phyloP scores from a whole-genome alignment of 2,113 vertebrate genomes.

The Sigmodon hispidus region DNA sequence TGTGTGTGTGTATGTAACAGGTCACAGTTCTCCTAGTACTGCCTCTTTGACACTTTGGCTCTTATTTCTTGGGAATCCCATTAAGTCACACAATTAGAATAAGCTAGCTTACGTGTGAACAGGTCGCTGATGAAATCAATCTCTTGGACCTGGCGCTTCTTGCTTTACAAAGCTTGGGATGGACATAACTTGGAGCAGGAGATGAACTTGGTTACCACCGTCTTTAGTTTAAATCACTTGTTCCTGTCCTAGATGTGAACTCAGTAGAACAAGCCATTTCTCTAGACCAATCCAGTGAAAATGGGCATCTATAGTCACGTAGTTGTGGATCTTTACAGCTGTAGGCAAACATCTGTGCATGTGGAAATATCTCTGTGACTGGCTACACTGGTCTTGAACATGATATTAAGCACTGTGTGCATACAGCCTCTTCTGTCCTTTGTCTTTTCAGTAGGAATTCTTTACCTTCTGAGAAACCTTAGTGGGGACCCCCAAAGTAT shows the following conservation, averaged over 20 bases:
- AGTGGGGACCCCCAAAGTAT: neutral
- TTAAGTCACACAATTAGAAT: neutral
- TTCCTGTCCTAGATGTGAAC: neutral
- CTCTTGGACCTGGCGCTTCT: neutral
- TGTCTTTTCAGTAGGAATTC: neutral
- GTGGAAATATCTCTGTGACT: slow-evolving; percentile 1
- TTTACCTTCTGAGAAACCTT: neutral
- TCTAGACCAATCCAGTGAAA: neutral
- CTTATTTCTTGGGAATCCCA: slow-evolving; percentile 38
- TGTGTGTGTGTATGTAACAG: neutral
- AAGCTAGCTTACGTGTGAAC: neutral
- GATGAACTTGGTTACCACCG: fast-evolving
- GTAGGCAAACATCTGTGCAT: neutral
- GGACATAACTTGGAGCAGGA: fast-evolving
- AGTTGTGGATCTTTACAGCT: neutral
- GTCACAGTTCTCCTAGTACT: neutral
- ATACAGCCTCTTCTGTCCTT: neutral
- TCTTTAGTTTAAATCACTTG: neutral
- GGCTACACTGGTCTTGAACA: neutral
- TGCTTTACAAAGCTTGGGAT: neutral
- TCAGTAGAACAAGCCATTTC: neutral
- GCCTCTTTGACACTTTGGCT: neutral
- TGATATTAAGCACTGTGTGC: neutral
- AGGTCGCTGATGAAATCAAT: neutral
- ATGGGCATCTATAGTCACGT: too few relatives aligned